Evolutionary conservation across 2,888 invertebrate species (phyloP), one percentile per base, ranked within the genome.

Genomic region (Acutogordius australiensis): DNA sequence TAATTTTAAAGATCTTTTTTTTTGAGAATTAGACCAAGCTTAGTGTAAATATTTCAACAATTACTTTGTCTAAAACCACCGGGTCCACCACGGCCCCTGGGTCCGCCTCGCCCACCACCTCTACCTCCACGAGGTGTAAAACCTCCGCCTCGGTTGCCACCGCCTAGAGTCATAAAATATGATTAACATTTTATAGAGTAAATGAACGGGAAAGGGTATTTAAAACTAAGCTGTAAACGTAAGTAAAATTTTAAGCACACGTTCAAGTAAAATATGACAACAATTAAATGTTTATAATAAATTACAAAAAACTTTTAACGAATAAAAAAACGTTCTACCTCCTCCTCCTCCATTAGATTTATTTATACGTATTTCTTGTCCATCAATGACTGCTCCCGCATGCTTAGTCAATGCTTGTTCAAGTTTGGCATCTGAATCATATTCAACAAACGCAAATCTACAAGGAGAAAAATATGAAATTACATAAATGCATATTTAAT

Each of bases 371-470:
- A 51, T 51, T 23, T 51, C 51, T 8, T 8, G 4, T 8, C 51
- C 51, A 51, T 51, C 51, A 23, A 51, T 4, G 4, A 4, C 23
- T 4, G 13, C n/a, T n/a, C 51, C 51, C 18, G 13, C 4, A 21
- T 51, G 8, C 4, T 51, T 23, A 4, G 4, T 51, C n/a, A 51
- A 23, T n/a, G 51, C 51, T 23, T 51, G 8, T 51, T 51, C 51
- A 13, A 51, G 23, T 21, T 51, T 51, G 8, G 8, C 51, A 4
- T 51, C 51, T 21, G 51, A 21, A 51, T 51, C 51, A 26, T n/a
- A 51, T 51, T 51, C 51, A n/a, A 51, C 23, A 26, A 51, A 51
- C 8, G 51, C 51, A 23, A 51, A 51, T 51, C 51, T 51, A 21
- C 8, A n/a, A 51, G 4, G 23, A 51, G 37, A 18, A 37, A 8